A percentile compares a stretch with the other conserved stretches of the same genome.
phyloP scores from a whole-genome alignment of 1,140 invertebrate species.

The Solen grandis region DNA sequence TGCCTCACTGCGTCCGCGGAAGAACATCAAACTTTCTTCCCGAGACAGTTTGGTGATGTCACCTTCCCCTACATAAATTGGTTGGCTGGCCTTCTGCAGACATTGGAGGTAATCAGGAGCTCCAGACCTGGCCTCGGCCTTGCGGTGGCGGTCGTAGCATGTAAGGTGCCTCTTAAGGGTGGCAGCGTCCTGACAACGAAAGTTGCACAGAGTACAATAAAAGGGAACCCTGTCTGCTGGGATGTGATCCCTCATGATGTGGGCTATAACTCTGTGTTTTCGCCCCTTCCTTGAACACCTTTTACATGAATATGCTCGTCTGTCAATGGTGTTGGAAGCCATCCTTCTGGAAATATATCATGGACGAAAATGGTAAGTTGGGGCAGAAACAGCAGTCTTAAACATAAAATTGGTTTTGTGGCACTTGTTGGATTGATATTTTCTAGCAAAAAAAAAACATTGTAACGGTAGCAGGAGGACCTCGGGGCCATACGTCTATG shows the following conservation, averaged over 20 bases:
- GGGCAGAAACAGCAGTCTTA: too few relatives aligned
- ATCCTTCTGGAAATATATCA: too few relatives aligned
- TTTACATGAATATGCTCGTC: constrained; percentile 1
- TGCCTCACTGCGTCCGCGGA: too few relatives aligned
- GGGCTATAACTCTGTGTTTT: background rate
- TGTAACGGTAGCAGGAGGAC: too few relatives aligned
- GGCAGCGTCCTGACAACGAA: background rate
- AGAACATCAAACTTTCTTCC: too few relatives aligned
- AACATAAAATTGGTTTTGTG: too few relatives aligned
- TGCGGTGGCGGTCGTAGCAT: background rate
- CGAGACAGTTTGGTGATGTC: background rate
- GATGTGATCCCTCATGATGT: constrained; percentile 15
- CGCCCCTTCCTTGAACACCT: background rate
- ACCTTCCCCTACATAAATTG: background rate
- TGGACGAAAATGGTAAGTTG: too few relatives aligned
- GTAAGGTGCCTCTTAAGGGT: background rate
- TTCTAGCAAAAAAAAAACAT: too few relatives aligned
- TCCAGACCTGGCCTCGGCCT: background rate
- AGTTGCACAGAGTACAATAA: constrained; percentile 2
- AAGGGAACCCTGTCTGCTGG: background rate
- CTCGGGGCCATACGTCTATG: too few relatives aligned
- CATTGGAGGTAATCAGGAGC: background rate
- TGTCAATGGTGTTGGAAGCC: too few relatives aligned
- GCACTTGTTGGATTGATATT: too few relatives aligned
- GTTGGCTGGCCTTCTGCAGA: background rate